Percentiles rank a stretch among this genome's conserved stretches.
Conservation (phyloP, 1,140 invertebrate species). For the Tetranychus cinnabarinus region DNA sequence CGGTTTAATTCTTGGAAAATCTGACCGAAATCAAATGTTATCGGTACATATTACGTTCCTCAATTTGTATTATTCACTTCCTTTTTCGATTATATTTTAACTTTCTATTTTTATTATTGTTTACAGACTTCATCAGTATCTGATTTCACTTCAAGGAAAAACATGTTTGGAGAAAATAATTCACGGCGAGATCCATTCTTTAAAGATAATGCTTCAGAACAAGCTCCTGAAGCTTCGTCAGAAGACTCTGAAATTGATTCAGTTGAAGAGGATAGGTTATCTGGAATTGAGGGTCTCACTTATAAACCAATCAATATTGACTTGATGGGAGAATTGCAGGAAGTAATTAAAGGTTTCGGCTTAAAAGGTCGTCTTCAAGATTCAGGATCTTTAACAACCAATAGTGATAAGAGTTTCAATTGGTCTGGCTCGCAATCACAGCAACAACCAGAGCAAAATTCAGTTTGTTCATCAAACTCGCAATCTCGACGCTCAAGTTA, state of each 20-base stretch:
- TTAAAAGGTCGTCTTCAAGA: background rate
- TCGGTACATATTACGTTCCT: no score
- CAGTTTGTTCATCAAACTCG: background rate
- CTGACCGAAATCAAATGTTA: background rate
- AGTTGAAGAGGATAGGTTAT: slow-evolving; percentile 7
- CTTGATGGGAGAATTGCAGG: slow-evolving; percentile 37
- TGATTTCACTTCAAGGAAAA: no score
- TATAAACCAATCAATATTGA: slow-evolving; percentile 29
- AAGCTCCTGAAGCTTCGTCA: slow-evolving; percentile 22
- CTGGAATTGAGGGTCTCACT: slow-evolving; percentile 18
- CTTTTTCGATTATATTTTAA: no score
- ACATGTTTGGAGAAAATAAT: no score
- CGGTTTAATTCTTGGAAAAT: background rate
- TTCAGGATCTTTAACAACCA: no score
- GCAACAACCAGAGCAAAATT: no score
- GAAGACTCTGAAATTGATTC: slow-evolving; percentile 15
- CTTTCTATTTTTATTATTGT: no score
- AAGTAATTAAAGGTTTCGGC: slow-evolving; percentile 23
- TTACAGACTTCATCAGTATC: no score
- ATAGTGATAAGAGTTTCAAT: no score
- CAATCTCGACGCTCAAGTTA: background rate
- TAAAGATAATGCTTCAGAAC: slow-evolving; percentile 21
- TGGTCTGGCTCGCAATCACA: no score
- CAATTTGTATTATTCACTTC: no score
- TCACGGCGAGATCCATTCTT: no score